Conservation (phyloP, 1,140 invertebrate species). For the Orchesella cincta region DNA sequence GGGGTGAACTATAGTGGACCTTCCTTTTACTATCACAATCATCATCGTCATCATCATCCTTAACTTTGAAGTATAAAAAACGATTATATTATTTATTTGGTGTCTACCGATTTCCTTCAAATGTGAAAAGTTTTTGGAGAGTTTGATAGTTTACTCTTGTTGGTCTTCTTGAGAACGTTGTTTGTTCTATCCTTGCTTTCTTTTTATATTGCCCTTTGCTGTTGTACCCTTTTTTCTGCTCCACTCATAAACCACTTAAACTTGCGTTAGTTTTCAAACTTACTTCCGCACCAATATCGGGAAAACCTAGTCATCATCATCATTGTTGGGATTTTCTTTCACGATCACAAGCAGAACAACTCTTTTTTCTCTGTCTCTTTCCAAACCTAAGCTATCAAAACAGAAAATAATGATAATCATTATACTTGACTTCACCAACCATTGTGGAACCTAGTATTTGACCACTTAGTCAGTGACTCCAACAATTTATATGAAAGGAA, state of each 20-base stretch:
- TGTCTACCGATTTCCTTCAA: slow-evolving; percentile 16
- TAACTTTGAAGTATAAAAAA: slow-evolving; percentile 11
- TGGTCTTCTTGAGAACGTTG: not conserved
- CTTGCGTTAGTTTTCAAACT: slow-evolving; percentile 25
- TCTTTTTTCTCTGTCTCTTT: not conserved
- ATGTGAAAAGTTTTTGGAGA: slow-evolving; percentile 28
- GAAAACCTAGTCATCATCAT: not conserved
- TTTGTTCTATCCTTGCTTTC: slow-evolving; percentile 1
- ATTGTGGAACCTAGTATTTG: too few species aligned
- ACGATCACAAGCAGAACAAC: not conserved
- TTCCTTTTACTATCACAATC: not conserved
- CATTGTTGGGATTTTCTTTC: not conserved
- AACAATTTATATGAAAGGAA: not conserved
- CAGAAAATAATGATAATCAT: slow-evolving; percentile 4
- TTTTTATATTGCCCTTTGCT: slow-evolving; percentile 1
- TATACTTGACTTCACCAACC: slow-evolving; percentile 12
- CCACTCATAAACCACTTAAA: slow-evolving; percentile 27
- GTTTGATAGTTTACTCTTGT: slow-evolving; percentile 9
- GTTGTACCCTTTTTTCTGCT: not conserved
- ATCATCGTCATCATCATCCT: slow-evolving; percentile 13
- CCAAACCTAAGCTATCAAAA: too few species aligned
- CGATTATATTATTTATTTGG: slow-evolving; percentile 29
- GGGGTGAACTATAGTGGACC: not conserved
- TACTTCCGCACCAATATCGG: not conserved
- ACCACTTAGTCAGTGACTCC: not conserved